Evolutionary conservation across 2,797 vertebrate species (phyloP), one percentile per base, ranked within the genome.

Genomic region (Allobates femoralis): DNA sequence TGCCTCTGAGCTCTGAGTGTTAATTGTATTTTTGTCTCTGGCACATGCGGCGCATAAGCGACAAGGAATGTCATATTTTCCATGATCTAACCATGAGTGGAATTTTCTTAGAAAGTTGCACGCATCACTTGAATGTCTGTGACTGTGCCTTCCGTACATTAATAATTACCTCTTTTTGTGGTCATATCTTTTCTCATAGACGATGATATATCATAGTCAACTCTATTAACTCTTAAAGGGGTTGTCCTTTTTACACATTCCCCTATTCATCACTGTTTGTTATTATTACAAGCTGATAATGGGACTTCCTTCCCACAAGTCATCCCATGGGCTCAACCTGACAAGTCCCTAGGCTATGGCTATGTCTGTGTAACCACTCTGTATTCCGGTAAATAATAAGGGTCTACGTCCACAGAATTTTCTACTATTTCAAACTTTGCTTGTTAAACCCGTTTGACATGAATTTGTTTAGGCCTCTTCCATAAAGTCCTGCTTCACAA

Each of bases 31-130:
- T 85, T 62, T 79, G 19, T 76, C 55, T 30, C 58, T 81, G 85
- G 69, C 55, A 75, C 41, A 46, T 0, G n/a, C 37, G 23, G 41
- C 0, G 14, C 37, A 11, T 23, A 79, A 78, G 32, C 32, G 23
- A 79, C 46, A 41, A 75, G 79, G 69, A 86, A 62, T 80, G 60
- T 80, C 74, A 81, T 81, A 69, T 86, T 58, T 86, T 86, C 85
- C 85, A 79, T 86, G 78, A 86, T 77, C 85, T 86, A 86, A 74
- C 37, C 5, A 34, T 74, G 41, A 64, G 21, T 75, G 69, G 85
- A 81, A 79, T 81, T 85, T 73, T 67, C 41, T 81, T 74, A 41
- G 26, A 86, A 71, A 79, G 76, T 51, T 50, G 46, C 41, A 66
- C 5, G n/a, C 60, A 53, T 66, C 34, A 74, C 71, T 74, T n/a